Conservation (phyloP, 1,140 invertebrate genomes). For the Aricia agestis region DNA sequence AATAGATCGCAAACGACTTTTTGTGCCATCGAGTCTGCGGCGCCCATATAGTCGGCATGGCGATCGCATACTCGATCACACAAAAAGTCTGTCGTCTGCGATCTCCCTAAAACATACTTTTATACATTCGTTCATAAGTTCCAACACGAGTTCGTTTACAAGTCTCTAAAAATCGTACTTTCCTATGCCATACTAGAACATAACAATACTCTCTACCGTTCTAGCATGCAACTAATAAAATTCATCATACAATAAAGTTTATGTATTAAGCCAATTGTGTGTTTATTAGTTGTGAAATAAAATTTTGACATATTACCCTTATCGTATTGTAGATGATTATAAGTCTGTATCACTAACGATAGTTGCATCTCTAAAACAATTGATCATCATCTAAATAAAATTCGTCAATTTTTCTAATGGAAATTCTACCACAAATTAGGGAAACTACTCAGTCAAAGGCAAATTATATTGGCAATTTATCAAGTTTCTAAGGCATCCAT, state of each 20-base stretch:
- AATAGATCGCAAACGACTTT: no score
- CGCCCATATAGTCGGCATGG: no score
- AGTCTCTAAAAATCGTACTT: constrained; percentile 2
- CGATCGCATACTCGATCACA: no score
- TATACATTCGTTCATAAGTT: no score
- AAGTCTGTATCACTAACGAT: neutral
- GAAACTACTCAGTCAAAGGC: neutral
- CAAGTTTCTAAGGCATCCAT: neutral
- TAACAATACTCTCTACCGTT: neutral
- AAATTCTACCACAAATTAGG: constrained; percentile 9
- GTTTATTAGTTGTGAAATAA: neutral
- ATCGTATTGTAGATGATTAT: constrained; percentile 5
- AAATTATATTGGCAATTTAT: neutral
- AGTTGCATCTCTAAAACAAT: constrained; percentile 7
- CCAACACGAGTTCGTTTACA: no score
- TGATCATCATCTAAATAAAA: neutral
- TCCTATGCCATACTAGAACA: neutral
- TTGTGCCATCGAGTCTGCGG: no score
- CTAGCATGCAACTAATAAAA: neutral
- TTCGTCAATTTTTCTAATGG: neutral
- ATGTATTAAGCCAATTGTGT: constrained; percentile 1
- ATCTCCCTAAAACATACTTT: no score
- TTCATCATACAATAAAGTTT: constrained; percentile 11
- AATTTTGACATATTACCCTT: constrained; percentile 8
- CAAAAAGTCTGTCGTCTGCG: no score